A percentile compares a stretch with the other conserved stretches of the same genome.
These are phyloP conservation scores for Nasonovia ribisnigri DNA, from an alignment of 2,888 invertebrate genomes.

Conservation along the genomic window DNA sequence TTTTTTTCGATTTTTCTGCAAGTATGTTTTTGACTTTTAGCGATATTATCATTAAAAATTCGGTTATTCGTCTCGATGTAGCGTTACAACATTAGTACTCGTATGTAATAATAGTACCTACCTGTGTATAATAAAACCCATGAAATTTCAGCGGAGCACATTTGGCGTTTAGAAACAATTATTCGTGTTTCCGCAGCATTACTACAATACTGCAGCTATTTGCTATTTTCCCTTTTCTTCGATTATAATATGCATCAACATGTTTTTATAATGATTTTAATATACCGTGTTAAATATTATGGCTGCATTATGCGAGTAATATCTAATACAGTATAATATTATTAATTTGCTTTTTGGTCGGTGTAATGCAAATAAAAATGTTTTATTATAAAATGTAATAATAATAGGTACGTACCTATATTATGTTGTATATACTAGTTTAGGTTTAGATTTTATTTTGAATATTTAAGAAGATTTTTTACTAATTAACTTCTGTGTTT, in stretches of 20 bases:
- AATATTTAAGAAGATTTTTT: not conserved
- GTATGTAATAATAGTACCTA: not conserved
- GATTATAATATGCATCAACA: not conserved
- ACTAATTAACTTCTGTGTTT: not conserved
- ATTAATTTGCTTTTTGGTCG: not conserved
- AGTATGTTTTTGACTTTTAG: not conserved
- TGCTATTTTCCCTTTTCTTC: not conserved
- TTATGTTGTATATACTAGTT: not conserved
- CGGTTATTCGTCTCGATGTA: not conserved
- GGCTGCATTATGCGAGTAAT: not conserved
- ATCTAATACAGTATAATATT: not conserved
- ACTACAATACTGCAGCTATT: not conserved
- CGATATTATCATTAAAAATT: not conserved
- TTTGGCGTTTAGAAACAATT: not conserved
- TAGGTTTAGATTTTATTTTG: not conserved
- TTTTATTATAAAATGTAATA: not conserved
- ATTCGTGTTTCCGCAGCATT: not conserved
- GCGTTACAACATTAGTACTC: not conserved
- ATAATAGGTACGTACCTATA: not conserved
- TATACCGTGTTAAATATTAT: not conserved
- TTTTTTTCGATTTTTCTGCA: not conserved
- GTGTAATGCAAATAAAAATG: not conserved
- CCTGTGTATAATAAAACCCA: not conserved
- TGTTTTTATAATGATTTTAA: not conserved
- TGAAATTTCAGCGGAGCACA: not conserved